Evolutionary conservation across 2,113 vertebrate species (phyloP).

Genomic region (Pterophyllum scalare): DNA sequence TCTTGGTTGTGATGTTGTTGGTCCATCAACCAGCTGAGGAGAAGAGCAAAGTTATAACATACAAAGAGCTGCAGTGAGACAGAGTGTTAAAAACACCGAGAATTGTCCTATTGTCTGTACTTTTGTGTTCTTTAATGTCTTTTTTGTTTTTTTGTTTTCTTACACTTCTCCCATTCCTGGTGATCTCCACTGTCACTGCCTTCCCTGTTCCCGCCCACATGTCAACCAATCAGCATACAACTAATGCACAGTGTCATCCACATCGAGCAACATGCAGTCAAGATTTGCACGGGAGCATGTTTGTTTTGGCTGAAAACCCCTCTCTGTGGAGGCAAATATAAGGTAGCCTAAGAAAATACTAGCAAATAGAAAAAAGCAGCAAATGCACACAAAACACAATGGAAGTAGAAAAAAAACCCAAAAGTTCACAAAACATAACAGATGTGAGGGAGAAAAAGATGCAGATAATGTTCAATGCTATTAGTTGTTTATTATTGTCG

Average conservation of each 20-base stretch:
- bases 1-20: too few species aligned
- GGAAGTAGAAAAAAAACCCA: too few species aligned
- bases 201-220: neutral
- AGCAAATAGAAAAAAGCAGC: too few species aligned
- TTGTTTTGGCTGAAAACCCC: neutral
- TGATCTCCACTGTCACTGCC: neutral
- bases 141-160: neutral
- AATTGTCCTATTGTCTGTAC: neutral
- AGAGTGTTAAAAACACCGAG: neutral
- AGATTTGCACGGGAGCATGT: neutral
- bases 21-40: neutral
- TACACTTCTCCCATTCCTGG: neutral
- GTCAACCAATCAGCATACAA: neutral
- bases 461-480: too few species aligned
- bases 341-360: too few species aligned
- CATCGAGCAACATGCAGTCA: neutral
- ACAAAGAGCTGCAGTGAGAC: neutral
- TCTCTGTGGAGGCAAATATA: neutral
- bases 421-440: too few species aligned
- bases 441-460: too few species aligned
- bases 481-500: too few species aligned
- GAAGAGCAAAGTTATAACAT: neutral
- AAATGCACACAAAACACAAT: too few species aligned
- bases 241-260: neutral
- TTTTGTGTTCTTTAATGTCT: neutral